Percentiles rank a stretch among this genome's conserved stretches.
Evolutionary conservation across 1,140 invertebrate species (phyloP).

Genomic region (Bilobella aurantiaca): DNA sequence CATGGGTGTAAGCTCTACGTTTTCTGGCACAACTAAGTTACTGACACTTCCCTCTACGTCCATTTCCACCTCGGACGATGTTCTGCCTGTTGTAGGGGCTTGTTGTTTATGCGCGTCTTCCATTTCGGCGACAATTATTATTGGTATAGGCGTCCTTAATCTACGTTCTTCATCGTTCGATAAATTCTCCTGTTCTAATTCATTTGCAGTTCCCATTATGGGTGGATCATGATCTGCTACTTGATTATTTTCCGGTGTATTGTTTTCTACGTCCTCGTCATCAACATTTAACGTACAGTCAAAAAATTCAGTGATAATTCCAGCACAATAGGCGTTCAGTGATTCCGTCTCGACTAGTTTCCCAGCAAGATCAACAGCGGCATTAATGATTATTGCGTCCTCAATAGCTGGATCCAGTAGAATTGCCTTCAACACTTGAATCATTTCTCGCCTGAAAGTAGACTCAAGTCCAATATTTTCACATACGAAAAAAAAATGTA

Average conservation of each 20-base stretch:
- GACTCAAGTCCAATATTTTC: too few relatives aligned
- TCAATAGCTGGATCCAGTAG: neutral
- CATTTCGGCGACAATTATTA: too few relatives aligned
- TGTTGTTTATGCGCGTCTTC: too few relatives aligned
- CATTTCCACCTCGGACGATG: too few relatives aligned
- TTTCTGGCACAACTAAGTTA: too few relatives aligned
- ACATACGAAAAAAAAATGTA: neutral
- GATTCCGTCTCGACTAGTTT: neutral
- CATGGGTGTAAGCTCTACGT: too few relatives aligned
- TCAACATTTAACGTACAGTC: neutral
- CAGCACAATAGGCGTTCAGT: neutral
- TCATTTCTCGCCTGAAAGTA: neutral
- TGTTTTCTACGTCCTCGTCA: neutral
- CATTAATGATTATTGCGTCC: neutral
- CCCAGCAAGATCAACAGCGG: neutral
- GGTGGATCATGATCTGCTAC: too few relatives aligned
- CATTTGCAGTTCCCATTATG: neutral
- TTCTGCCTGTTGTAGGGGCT: too few relatives aligned
- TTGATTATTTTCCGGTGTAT: neutral
- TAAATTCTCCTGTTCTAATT: neutral
- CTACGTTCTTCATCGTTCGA: too few relatives aligned
- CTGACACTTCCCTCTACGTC: too few relatives aligned
- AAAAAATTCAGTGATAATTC: neutral
- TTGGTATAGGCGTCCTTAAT: too few relatives aligned
- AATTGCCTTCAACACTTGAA: neutral